phyloP scores from a whole-genome alignment of 1,140 invertebrate genomes.

The Drosophila kepulauana region DNA sequence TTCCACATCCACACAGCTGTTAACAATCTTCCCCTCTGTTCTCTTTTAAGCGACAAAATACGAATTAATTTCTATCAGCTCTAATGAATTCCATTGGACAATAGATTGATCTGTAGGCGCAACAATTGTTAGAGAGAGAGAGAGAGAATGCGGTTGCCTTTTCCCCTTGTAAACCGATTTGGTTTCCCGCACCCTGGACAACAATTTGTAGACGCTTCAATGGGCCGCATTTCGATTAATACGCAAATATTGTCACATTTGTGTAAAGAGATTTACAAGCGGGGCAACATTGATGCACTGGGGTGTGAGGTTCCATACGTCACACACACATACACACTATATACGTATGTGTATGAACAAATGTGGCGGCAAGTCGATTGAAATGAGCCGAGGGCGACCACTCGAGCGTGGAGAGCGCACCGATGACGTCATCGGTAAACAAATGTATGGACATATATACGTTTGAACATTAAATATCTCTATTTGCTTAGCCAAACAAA shows the following conservation, averaged over 20 bases:
- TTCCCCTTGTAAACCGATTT: slow-evolving; percentile 24
- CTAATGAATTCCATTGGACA: slow-evolving; percentile 15
- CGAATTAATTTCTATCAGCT: slow-evolving; percentile 11
- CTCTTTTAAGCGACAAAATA: background rate
- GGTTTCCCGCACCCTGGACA: background rate
- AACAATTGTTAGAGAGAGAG: background rate
- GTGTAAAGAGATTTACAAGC: slow-evolving; percentile 64
- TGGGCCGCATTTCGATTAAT: slow-evolving; percentile 68
- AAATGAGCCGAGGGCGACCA: slow-evolving; percentile 51
- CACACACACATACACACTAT: slow-evolving; percentile 25
- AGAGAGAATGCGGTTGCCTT: slow-evolving; percentile 3
- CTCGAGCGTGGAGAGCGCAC: slow-evolving; percentile 39
- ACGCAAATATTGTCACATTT: slow-evolving; percentile 74
- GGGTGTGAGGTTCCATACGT: slow-evolving; percentile 26
- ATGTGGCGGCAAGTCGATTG: slow-evolving; percentile 31
- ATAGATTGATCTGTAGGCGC: slow-evolving; percentile 9
- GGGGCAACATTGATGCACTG: slow-evolving; percentile 15
- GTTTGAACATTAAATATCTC: slow-evolving; percentile 40
- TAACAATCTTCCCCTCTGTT: background rate
- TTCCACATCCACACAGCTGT: background rate
- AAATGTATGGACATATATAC: background rate
- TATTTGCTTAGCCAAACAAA: slow-evolving; percentile 36
- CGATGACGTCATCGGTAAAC: slow-evolving; percentile 62
- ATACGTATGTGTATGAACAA: background rate
- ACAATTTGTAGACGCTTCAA: slow-evolving; percentile 32